phyloP scores from a whole-genome alignment of 2,113 vertebrate genomes.

The Calyptommatus sinebrachiatus region DNA sequence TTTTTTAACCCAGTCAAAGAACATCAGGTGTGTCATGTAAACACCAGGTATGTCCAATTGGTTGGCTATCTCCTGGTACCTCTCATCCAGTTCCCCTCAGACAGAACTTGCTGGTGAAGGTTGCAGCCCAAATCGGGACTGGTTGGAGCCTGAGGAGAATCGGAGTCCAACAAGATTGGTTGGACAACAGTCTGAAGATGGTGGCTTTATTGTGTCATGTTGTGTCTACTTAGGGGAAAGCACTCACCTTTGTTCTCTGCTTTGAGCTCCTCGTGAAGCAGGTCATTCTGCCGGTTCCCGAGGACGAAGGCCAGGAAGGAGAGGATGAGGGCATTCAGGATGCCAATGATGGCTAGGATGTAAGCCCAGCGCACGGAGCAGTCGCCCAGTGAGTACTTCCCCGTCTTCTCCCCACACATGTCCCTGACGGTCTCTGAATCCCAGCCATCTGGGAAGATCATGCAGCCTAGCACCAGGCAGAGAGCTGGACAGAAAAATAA shows the following conservation, averaged over 20 bases:
- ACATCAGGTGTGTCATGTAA: too few species aligned
- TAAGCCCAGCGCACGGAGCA: conserved; percentile 94
- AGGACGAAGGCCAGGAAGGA: conserved; percentile 94
- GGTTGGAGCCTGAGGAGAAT: not conserved
- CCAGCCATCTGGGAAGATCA: conserved; percentile 93
- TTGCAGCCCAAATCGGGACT: too few species aligned
- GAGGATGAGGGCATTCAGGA: conserved; percentile 91
- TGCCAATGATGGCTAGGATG: conserved; percentile 91
- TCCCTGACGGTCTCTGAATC: conserved; percentile 89
- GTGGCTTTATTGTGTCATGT: not conserved
- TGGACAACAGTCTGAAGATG: not conserved
- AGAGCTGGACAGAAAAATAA: conserved; percentile 73
- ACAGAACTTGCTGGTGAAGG: too few species aligned
- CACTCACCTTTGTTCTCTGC: conserved; percentile 84
- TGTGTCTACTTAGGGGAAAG: not conserved
- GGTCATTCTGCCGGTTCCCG: conserved; percentile 89
- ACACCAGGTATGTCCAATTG: too few species aligned
- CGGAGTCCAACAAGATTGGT: not conserved
- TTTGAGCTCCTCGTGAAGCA: conserved; percentile 87
- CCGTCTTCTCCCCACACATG: conserved; percentile 90
- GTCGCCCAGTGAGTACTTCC: conserved; percentile 87
- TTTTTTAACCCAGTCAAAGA: too few species aligned
- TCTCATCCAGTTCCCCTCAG: too few species aligned
- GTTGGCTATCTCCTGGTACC: too few species aligned
- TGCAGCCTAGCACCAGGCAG: conserved; percentile 90